Evolutionary conservation across 2,797 vertebrate species (phyloP).

Genomic region (Fistularia commersonii): DNA sequence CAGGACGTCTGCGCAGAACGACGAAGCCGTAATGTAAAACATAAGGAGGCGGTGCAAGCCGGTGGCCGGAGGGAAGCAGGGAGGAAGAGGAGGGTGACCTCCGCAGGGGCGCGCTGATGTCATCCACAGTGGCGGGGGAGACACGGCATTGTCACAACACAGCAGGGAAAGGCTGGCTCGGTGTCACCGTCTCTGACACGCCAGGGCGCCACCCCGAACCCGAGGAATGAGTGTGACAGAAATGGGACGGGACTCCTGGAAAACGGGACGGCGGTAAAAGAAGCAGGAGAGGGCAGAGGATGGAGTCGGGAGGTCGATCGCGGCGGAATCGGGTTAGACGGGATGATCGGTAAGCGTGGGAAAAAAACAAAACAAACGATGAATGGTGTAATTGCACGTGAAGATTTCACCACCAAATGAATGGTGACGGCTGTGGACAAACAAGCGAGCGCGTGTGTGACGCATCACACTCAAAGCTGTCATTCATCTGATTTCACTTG

Average conservation of each 20-base stretch:
- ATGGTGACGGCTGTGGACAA: background rate
- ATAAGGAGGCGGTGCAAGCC: slow-evolving; percentile 10
- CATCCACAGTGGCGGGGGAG: slow-evolving; percentile 44
- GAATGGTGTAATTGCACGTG: slow-evolving; percentile 9
- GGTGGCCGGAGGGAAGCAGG: background rate
- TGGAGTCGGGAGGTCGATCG: slow-evolving; percentile 11
- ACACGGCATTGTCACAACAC: slow-evolving; percentile 57
- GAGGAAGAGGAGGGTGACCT: slow-evolving; percentile 30
- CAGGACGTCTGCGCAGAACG: too few relatives aligned
- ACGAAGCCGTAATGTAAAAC: slow-evolving; percentile 5
- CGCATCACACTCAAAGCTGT: background rate
- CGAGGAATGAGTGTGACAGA: slow-evolving; percentile 49
- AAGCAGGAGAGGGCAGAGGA: slow-evolving; percentile 21
- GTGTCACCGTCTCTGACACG: slow-evolving; percentile 53
- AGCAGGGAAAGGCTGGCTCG: slow-evolving; percentile 2
- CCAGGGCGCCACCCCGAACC: slow-evolving; percentile 44
- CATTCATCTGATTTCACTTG: slow-evolving; percentile 14
- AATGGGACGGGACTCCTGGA: slow-evolving; percentile 42
- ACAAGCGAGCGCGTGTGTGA: background rate
- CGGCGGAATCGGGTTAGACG: slow-evolving; percentile 20
- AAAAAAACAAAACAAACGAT: slow-evolving; percentile 5
- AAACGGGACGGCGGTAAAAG: background rate
- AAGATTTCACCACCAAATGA: slow-evolving; percentile 2
- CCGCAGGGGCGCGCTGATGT: slow-evolving; percentile 49
- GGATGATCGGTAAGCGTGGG: slow-evolving; percentile 24